A percentile compares a stretch with the other conserved stretches of the same genome.
Conservation (phyloP, 2,797 vertebrate species). For the Harpagifer antarcticus region DNA sequence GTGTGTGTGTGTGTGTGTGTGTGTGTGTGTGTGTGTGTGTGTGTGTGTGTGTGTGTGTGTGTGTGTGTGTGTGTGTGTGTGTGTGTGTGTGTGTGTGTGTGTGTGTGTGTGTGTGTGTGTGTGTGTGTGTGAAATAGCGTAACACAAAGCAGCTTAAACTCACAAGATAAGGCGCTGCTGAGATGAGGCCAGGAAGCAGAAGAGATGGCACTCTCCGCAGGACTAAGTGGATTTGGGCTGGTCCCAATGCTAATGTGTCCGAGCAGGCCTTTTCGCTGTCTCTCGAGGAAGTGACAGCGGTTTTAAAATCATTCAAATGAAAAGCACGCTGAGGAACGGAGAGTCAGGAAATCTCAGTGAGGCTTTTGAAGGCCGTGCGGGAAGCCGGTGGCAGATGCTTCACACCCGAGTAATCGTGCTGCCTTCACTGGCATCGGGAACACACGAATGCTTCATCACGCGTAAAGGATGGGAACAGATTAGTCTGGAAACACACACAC, state of each 20-base stretch:
- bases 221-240: slow-evolving; percentile 60
- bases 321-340: slow-evolving; percentile 9
- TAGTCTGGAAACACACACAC: neutral
- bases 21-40: no score
- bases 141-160: slow-evolving; percentile 53
- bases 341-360: slow-evolving; percentile 30
- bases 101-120: slow-evolving; percentile 29
- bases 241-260: slow-evolving; percentile 45
- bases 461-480: neutral
- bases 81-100: slow-evolving; percentile 10
- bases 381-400: slow-evolving; percentile 16
- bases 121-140: slow-evolving; percentile 6
- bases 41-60: no score
- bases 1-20: no score
- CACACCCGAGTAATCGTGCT: slow-evolving; percentile 38
- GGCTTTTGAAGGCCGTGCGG: slow-evolving; percentile 34
- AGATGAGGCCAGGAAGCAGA: slow-evolving; percentile 40
- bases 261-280: slow-evolving; percentile 34
- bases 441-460: slow-evolving; percentile 14
- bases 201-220: slow-evolving; percentile 47
- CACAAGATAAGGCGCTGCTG: slow-evolving; percentile 31
- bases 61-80: no score
- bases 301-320: slow-evolving; percentile 47
- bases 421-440: slow-evolving; percentile 16
- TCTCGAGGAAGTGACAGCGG: slow-evolving; percentile 25